phyloP scores from a whole-genome alignment of 2,797 vertebrate genomes.

The Buphagus erythrorhynchus region DNA sequence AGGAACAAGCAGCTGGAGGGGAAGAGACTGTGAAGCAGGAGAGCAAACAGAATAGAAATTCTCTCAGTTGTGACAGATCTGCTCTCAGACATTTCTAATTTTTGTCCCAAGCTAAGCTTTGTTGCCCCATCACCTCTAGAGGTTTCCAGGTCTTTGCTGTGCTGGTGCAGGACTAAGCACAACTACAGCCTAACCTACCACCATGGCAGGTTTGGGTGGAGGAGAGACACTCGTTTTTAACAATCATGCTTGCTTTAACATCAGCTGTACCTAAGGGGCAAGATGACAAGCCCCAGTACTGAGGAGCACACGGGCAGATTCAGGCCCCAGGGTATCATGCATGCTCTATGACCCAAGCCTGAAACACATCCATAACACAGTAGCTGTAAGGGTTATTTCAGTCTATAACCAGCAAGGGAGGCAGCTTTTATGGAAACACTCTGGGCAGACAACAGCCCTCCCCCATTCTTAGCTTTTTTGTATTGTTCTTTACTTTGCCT shows the following conservation, averaged over 20 bases:
- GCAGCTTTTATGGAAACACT: not conserved
- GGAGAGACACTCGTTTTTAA: not conserved
- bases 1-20: not conserved
- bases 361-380: not conserved
- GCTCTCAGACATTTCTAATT: not conserved
- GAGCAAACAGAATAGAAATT: not conserved
- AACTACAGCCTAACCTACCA: not conserved
- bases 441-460: not conserved
- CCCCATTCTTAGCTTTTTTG: not conserved
- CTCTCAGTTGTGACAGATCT: not conserved
- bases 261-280: not conserved
- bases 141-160: not conserved
- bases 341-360: not conserved
- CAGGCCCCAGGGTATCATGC: not conserved
- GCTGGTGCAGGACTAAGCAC: not conserved
- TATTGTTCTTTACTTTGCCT: not conserved
- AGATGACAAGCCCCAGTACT: not conserved
- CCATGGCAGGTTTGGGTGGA: accelerated
- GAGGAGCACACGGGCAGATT: not conserved
- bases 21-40: not conserved
- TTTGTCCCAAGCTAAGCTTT: not conserved
- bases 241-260: not conserved
- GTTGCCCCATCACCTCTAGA: not conserved
- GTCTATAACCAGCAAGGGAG: not conserved
- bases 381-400: not conserved